A percentile compares a stretch with the other conserved stretches of the same genome.
Evolutionary conservation across 2,888 invertebrate species (phyloP).

Genomic region (Drosophila aldrichi): DNA sequence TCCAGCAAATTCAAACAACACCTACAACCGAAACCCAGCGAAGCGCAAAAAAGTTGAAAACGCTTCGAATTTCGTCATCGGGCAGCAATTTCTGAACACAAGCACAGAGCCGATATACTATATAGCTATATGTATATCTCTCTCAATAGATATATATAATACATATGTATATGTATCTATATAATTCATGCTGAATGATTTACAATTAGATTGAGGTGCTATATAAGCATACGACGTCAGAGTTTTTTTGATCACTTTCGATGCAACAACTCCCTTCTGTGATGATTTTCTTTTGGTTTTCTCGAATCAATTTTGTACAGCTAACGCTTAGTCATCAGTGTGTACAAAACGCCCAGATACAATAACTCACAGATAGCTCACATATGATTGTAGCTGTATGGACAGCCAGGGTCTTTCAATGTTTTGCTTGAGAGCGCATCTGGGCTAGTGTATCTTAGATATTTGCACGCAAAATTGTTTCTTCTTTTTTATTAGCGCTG

Average conservation of each 20-base stretch:
- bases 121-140: not conserved
- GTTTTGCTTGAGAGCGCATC: slow-evolving; percentile 83
- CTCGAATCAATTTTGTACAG: slow-evolving; percentile 46
- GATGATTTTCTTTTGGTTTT: not conserved
- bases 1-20: slow-evolving; percentile 60
- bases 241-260: slow-evolving; percentile 33
- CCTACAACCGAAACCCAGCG: slow-evolving; percentile 71
- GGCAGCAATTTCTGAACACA: slow-evolving; percentile 44
- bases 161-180: slow-evolving; percentile 7
- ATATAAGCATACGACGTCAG: slow-evolving; percentile 10
- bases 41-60: slow-evolving; percentile 83
- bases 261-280: not conserved
- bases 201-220: slow-evolving; percentile 61
- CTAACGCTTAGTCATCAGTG: slow-evolving; percentile 70
- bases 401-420: slow-evolving; percentile 83
- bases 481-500: slow-evolving; percentile 52
- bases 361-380: slow-evolving; percentile 58
- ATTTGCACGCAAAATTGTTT: slow-evolving; percentile 84
- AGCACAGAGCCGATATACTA: slow-evolving; percentile 6
- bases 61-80: slow-evolving; percentile 79
- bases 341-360: slow-evolving; percentile 57
- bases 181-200: slow-evolving; percentile 54
- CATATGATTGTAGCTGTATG: slow-evolving; percentile 45
- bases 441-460: slow-evolving; percentile 85
- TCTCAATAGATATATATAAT: slow-evolving; percentile 14